Conservation (phyloP, 2,797 vertebrate species). For the Pachyuromys duprasi region DNA sequence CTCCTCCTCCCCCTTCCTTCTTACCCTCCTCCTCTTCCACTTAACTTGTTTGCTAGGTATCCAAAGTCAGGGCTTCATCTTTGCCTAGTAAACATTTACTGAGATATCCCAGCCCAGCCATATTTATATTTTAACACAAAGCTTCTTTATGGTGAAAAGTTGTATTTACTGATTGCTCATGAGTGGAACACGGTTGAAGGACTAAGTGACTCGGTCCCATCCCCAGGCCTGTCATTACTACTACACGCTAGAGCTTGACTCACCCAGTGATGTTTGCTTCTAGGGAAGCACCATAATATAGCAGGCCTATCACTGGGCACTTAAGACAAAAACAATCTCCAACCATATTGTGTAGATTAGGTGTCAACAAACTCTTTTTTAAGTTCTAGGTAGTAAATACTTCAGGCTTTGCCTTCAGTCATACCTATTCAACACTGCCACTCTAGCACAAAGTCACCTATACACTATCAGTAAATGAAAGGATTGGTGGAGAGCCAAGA, state of each 20-base stretch:
- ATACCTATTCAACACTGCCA: not conserved
- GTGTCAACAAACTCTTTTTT: not conserved
- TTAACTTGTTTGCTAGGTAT: not conserved
- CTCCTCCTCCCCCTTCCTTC: no score
- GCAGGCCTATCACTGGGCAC: not conserved
- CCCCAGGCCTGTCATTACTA: not conserved
- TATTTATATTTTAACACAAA: not conserved
- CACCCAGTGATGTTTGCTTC: not conserved
- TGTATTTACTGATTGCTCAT: not conserved
- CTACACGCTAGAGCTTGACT: not conserved
- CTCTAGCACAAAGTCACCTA: not conserved
- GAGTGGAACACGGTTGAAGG: not conserved
- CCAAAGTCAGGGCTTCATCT: not conserved
- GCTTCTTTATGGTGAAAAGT: not conserved
- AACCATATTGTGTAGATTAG: not conserved
- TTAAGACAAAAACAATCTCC: not conserved
- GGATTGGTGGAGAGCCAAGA: not conserved
- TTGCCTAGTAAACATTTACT: not conserved
- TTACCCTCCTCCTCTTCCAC: not conserved
- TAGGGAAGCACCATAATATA: not conserved
- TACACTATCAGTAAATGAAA: not conserved
- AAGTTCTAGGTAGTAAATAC: not conserved
- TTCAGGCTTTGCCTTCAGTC: not conserved
- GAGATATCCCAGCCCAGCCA: not conserved
- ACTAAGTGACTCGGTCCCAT: not conserved